phyloP scores from a whole-genome alignment of 2,888 invertebrate species.

The Idaea dimidiata region DNA sequence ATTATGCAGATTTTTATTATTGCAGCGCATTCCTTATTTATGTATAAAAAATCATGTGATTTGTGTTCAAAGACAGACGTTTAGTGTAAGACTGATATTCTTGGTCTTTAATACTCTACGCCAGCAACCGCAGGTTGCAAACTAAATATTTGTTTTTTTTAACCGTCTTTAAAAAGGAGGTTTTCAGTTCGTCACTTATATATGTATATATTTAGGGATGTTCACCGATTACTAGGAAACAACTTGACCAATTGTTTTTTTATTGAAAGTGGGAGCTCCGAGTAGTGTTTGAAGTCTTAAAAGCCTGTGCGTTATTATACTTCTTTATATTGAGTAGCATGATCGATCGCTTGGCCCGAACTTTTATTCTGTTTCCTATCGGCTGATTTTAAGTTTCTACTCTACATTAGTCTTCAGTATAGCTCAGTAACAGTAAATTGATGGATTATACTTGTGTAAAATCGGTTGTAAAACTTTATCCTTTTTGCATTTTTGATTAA shows the following conservation, averaged over 20 bases:
- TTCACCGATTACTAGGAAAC: no score
- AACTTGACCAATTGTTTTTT: no score
- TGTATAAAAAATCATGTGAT: constrained; percentile 4
- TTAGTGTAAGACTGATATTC: not conserved
- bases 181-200: no score
- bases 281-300: no score
- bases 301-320: no score
- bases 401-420: not conserved
- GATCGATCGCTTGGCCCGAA: not conserved
- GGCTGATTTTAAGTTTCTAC: not conserved
- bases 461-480: not conserved
- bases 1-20: constrained; percentile 21
- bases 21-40: constrained; percentile 12
- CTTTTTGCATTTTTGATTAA: not conserved
- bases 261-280: no score
- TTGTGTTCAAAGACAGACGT: not conserved
- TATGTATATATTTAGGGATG: no score
- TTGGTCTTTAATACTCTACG: not conserved
- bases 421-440: not conserved
- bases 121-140: not conserved
- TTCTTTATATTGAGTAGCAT: not conserved
- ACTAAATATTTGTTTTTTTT: no score
- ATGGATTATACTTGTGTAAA: not conserved
- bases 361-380: not conserved
- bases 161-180: no score